phyloP scores from a whole-genome alignment of 2,113 vertebrate genomes.

The Coptodon bakossiorum region DNA sequence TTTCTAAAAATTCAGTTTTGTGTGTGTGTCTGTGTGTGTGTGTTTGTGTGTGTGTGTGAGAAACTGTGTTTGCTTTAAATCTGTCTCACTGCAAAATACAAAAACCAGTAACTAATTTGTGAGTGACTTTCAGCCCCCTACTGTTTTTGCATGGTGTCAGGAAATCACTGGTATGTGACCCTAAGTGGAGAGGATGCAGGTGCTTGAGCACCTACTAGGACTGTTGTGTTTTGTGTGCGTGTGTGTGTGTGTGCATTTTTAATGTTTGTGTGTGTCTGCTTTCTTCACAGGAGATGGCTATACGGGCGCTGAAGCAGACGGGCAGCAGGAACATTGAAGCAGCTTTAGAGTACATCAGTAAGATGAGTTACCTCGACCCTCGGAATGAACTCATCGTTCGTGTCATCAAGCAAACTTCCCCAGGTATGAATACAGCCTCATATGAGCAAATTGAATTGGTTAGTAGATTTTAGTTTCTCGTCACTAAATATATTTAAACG shows the following conservation, averaged over 20 bases:
- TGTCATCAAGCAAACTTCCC: conserved; percentile 96
- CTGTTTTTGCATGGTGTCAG: background rate
- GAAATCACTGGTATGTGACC: conserved; percentile 46
- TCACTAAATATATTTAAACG: too few species aligned
- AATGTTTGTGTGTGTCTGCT: background rate
- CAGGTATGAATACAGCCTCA: conserved; percentile 68
- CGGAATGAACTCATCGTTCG: conserved; percentile 94
- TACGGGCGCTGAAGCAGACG: conserved; percentile 93
- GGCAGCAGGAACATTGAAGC: conserved; percentile 96
- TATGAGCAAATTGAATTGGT: background rate
- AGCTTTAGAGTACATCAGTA: conserved; percentile 95
- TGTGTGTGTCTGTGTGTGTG: background rate
- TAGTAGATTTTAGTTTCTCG: background rate
- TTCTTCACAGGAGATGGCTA: conserved; percentile 87
- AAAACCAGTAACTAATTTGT: background rate
- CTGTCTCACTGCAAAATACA: background rate
- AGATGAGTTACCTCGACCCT: conserved; percentile 97
- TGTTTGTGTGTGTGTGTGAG: background rate
- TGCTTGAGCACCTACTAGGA: background rate
- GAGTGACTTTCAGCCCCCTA: background rate
- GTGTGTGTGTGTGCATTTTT: rapidly evolving
- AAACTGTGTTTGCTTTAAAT: background rate
- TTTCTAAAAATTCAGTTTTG: background rate
- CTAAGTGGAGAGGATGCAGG: conserved; percentile 47
- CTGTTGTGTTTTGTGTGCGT: background rate